Conservation (phyloP, 2,113 vertebrate genomes). For the Menura novaehollandiae region DNA sequence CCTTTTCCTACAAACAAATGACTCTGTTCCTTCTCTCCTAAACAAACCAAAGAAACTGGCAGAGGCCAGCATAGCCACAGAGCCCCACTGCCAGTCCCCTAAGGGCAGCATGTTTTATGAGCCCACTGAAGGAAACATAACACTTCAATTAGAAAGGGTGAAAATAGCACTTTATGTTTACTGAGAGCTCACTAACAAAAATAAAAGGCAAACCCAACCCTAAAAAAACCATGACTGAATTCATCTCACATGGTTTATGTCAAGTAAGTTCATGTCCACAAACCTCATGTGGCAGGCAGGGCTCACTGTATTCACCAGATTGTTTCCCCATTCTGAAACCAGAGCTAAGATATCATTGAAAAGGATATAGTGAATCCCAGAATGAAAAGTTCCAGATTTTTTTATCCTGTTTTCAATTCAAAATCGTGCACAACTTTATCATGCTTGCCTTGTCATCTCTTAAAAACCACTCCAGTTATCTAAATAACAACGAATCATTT, state of each 20-base stretch:
- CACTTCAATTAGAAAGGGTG: not conserved
- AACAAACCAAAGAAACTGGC: not conserved
- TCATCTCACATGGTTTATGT: not conserved
- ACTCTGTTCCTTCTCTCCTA: not conserved
- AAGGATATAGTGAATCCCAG: not conserved
- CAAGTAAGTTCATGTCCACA: not conserved
- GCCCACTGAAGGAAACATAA: not conserved
- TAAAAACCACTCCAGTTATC: not conserved
- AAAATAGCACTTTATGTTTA: not conserved
- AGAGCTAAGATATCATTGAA: not conserved
- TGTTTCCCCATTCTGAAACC: not conserved
- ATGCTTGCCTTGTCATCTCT: not conserved
- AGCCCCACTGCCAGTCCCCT: not conserved
- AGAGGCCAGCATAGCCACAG: not conserved
- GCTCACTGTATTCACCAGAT: not conserved
- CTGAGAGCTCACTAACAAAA: not conserved
- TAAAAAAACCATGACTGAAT: not conserved
- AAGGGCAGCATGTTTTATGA: not conserved
- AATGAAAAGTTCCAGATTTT: not conserved
- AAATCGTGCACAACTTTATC: not conserved
- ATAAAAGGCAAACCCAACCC: not conserved
- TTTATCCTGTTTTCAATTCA: not conserved
- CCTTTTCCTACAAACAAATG: not conserved
- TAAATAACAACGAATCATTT: not conserved
- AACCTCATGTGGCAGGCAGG: not conserved